A percentile compares a stretch with the other conserved stretches of the same genome.
Evolutionary conservation across 2,113 vertebrate species (phyloP).

Genomic region (Myotis yumanensis): DNA sequence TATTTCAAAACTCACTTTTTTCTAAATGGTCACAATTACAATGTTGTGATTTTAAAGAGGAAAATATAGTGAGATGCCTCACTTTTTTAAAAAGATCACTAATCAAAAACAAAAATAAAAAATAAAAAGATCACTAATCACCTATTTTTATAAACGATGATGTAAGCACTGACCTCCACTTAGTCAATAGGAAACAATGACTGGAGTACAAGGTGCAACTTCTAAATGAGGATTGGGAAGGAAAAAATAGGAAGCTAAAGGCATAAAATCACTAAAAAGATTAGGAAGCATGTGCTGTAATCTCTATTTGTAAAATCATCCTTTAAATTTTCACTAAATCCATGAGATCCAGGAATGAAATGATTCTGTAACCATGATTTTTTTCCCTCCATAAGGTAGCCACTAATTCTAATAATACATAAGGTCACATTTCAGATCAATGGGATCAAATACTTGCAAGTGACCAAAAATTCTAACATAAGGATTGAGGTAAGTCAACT

Average conservation of each 20-base stretch:
- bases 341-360: not conserved
- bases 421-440: constrained; percentile 8
- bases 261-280: not conserved
- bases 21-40: constrained; percentile 20
- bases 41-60: constrained; percentile 7
- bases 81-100: not conserved
- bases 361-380: not conserved
- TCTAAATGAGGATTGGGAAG: not conserved
- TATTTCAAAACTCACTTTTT: constrained; percentile 28
- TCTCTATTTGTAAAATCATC: constrained; percentile 17
- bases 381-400: not conserved
- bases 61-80: not conserved
- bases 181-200: not conserved
- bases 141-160: constrained; percentile 1
- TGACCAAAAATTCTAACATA: not conserved
- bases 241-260: not conserved
- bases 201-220: not conserved
- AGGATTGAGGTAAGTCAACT: not conserved
- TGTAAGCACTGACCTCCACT: not conserved
- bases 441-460: not conserved
- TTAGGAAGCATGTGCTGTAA: not conserved
- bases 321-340: not conserved
- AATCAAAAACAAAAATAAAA: too few species aligned
- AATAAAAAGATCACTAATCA: not conserved
- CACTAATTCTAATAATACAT: not conserved